Conservation (phyloP, 2,797 vertebrate species). For the Podarcis siculus region DNA sequence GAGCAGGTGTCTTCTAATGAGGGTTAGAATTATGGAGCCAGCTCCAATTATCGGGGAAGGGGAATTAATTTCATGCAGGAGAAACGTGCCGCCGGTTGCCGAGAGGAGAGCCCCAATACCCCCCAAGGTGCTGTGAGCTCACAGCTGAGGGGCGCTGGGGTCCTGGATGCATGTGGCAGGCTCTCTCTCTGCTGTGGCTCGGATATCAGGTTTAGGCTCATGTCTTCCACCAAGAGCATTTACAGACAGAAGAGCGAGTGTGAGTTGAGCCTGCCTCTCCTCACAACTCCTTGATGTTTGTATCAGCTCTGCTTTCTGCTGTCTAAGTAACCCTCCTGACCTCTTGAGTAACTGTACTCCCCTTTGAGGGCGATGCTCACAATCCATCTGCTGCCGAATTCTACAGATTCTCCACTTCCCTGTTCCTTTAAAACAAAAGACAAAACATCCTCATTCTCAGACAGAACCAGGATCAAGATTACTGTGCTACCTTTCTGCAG, state of each 20-base stretch:
- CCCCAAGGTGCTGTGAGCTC: neutral
- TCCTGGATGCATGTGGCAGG: neutral
- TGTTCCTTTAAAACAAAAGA: no score
- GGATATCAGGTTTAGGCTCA: neutral
- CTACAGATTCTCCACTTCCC: neutral
- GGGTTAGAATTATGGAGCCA: conserved; percentile 36
- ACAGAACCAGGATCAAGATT: neutral
- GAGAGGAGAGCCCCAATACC: neutral
- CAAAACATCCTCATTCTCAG: no score
- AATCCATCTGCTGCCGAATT: neutral
- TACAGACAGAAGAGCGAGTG: neutral
- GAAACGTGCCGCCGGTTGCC: neutral
- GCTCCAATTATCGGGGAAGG: conserved; percentile 40
- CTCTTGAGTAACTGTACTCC: neutral
- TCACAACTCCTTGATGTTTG: neutral
- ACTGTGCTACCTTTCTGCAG: neutral
- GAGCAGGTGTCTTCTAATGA: conserved; percentile 35
- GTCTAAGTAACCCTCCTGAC: no score
- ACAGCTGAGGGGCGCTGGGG: neutral
- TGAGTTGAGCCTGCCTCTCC: no score
- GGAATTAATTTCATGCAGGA: conserved; percentile 14
- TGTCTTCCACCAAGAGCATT: neutral
- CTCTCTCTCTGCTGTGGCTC: neutral
- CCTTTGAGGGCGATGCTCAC: neutral
- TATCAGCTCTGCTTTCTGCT: neutral